phyloP scores from a whole-genome alignment of 2,888 invertebrate genomes.

The Eupithecia insigniata region DNA sequence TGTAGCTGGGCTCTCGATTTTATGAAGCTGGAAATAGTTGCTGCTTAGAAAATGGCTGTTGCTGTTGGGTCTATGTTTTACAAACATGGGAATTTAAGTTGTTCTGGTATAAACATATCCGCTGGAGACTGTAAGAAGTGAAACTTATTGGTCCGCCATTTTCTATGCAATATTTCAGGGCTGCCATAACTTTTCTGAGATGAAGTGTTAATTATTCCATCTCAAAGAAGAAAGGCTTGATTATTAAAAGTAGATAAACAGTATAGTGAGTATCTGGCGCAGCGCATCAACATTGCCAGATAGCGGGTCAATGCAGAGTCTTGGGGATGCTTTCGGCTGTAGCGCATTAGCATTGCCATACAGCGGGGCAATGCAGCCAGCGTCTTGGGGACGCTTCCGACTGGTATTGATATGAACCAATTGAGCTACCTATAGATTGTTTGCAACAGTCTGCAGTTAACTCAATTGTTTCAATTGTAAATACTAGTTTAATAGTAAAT shows the following conservation, averaged over 20 bases:
- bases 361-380: no score
- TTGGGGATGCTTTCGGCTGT: no score
- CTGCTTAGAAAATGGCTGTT: background rate
- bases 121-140: background rate
- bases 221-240: background rate
- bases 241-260: background rate
- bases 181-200: background rate
- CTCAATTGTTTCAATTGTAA: no score
- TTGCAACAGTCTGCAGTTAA: background rate
- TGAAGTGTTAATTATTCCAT: background rate
- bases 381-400: no score
- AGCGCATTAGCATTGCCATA: no score
- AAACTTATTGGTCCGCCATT: background rate
- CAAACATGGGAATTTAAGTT: background rate
- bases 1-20: constrained; percentile 22
- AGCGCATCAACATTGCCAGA: background rate
- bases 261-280: background rate
- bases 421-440: no score
- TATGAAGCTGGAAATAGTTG: constrained; percentile 25
- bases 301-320: no score
- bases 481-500: background rate
- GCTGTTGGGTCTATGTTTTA: background rate
- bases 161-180: background rate
- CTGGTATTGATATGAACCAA: no score
- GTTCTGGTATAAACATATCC: background rate